These are phyloP conservation scores for Sinocyclocheilus rhinocerous DNA, from an alignment of 2,113 vertebrate genomes.

Conservation along the genomic window DNA sequence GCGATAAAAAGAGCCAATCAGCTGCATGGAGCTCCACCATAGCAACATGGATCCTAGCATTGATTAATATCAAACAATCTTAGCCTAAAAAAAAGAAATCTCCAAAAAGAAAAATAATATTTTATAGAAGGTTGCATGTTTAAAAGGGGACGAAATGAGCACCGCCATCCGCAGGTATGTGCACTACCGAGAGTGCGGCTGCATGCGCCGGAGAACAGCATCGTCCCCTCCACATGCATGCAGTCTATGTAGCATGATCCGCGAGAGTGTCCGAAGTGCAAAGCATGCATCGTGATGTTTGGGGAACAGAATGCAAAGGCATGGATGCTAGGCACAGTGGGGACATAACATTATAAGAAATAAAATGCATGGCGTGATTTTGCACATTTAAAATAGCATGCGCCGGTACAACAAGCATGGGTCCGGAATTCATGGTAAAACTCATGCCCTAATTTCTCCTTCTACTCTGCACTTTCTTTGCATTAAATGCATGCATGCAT, in stretches of 20 bases:
- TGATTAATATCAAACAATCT: background rate
- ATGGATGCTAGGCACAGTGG: no score
- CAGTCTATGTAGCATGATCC: background rate
- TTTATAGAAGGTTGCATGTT: background rate
- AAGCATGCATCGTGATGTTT: background rate
- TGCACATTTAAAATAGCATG: background rate
- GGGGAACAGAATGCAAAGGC: background rate
- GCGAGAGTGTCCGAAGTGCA: background rate
- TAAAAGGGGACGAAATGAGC: slow-evolving; percentile 36
- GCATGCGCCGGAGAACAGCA: background rate
- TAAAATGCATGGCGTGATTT: background rate
- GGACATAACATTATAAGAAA: background rate
- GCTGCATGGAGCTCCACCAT: slow-evolving; percentile 1
- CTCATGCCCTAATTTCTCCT: background rate
- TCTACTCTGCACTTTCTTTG: no score
- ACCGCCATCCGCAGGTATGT: slow-evolving; percentile 46
- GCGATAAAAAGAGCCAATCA: slow-evolving; percentile 1
- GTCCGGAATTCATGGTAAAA: no score
- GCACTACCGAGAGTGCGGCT: background rate
- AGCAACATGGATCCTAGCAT: slow-evolving; percentile 11
- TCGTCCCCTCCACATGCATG: background rate
- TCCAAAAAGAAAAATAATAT: background rate
- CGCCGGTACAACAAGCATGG: no score
- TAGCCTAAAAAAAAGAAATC: no score
- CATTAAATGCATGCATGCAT: no score